These are phyloP conservation scores for Orthosia cruda DNA, from an alignment of 2,888 invertebrate genomes.

Conservation along the genomic window DNA sequence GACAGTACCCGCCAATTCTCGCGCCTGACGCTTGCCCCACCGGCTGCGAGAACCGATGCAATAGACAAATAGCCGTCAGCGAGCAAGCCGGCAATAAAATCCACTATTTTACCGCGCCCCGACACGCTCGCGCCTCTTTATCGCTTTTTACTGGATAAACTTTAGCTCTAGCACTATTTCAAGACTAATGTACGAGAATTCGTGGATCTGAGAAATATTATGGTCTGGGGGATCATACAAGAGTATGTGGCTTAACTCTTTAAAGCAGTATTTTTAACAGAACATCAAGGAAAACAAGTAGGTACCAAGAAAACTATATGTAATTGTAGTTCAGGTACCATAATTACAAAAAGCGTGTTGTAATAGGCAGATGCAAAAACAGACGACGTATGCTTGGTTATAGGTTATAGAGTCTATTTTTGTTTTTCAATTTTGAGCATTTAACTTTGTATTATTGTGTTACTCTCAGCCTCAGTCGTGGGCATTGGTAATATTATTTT, in stretches of 20 bases:
- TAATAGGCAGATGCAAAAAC: background rate
- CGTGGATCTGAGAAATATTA: slow-evolving; percentile 43
- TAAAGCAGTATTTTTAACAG: background rate
- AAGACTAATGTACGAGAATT: slow-evolving; percentile 27
- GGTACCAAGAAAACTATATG: background rate
- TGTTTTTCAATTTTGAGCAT: too few relatives aligned
- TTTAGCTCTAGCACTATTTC: slow-evolving; percentile 57
- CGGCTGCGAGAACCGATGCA: slow-evolving; percentile 66
- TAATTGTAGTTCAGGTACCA: too few relatives aligned
- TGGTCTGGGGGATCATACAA: slow-evolving; percentile 12
- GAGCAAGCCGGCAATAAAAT: slow-evolving; percentile 77
- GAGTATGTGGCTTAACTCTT: background rate
- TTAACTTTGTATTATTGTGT: too few relatives aligned
- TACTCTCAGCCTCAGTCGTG: too few relatives aligned
- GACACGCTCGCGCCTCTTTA: slow-evolving; percentile 73
- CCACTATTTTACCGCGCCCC: slow-evolving; percentile 78
- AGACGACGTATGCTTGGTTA: background rate
- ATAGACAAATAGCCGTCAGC: slow-evolving; percentile 81
- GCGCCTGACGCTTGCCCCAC: slow-evolving; percentile 34
- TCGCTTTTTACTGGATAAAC: slow-evolving; percentile 71
- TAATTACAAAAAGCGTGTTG: too few relatives aligned
- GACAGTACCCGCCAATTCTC: background rate
- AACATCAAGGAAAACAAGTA: background rate
- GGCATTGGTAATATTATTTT: too few relatives aligned
- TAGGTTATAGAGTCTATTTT: too few relatives aligned